phyloP scores from a whole-genome alignment of 2,797 vertebrate genomes.

The Esox masquinongy region DNA sequence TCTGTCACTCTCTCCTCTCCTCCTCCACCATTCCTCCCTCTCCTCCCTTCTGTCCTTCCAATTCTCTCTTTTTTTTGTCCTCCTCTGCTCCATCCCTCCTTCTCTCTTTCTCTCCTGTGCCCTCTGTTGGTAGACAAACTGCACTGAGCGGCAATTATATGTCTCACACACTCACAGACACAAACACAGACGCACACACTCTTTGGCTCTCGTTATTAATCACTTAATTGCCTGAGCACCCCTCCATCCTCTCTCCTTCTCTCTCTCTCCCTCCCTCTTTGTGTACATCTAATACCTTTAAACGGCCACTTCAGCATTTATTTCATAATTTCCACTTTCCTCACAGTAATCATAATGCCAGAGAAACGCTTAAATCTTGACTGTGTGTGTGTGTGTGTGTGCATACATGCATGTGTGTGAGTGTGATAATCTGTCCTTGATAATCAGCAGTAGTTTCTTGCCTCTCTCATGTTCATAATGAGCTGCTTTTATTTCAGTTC shows the following conservation, averaged over 20 bases:
- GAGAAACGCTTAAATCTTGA: conserved; percentile 16
- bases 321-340: conserved; percentile 63
- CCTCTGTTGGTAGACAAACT: conserved; percentile 43
- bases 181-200: conserved; percentile 30
- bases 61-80: conserved; percentile 31
- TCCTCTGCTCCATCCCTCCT: conserved; percentile 32
- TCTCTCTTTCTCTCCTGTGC: conserved; percentile 29
- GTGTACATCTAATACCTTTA: conserved; percentile 56
- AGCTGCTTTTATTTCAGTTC: conserved; percentile 52
- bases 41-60: neutral
- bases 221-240: conserved; percentile 55
- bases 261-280: too few relatives aligned
- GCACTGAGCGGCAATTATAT: conserved; percentile 59
- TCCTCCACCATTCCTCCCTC: neutral
- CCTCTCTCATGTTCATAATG: conserved; percentile 52
- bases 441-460: conserved; percentile 47
- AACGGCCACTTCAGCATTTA: conserved; percentile 62
- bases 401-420: conserved; percentile 16
- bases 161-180: conserved; percentile 33
- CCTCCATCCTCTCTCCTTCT: neutral
- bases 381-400: neutral
- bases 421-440: conserved; percentile 35
- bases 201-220: conserved; percentile 61
- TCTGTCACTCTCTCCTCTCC: conserved; percentile 8
- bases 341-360: conserved; percentile 45